phyloP scores from a whole-genome alignment of 2,888 invertebrate species.

The Aphodius sticticus region DNA sequence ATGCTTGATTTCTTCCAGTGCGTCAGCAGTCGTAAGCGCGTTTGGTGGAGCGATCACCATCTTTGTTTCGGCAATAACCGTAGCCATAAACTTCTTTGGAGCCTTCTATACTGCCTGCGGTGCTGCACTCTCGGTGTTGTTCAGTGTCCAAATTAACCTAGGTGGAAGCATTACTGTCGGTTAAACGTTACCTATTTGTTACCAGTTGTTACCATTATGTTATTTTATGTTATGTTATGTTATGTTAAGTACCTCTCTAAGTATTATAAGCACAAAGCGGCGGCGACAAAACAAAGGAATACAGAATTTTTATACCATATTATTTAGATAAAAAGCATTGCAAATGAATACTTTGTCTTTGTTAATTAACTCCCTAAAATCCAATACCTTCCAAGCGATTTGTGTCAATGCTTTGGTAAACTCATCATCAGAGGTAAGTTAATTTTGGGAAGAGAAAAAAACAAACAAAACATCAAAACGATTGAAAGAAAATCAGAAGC shows the following conservation, averaged over 20 bases:
- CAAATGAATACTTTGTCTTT: background rate
- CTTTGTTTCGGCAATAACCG: background rate
- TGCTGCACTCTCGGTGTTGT: background rate
- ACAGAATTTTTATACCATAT: slow-evolving; percentile 25
- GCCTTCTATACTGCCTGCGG: background rate
- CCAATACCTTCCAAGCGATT: background rate
- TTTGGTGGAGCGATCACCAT: background rate
- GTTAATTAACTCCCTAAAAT: background rate
- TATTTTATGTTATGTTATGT: background rate
- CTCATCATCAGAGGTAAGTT: background rate
- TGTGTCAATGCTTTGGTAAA: background rate
- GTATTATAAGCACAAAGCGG: slow-evolving; percentile 13
- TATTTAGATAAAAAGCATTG: background rate
- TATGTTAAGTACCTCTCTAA: background rate
- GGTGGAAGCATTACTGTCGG: background rate
- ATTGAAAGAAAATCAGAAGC: no score
- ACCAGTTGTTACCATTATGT: background rate
- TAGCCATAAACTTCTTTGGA: background rate
- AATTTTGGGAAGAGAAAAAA: background rate
- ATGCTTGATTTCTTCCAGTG: background rate
- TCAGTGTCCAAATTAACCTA: background rate
- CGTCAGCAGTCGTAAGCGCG: background rate
- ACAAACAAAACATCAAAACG: no score
- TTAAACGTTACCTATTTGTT: background rate
- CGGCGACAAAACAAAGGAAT: slow-evolving; percentile 18